Base-by-base conservation (phyloP, 37 sponge, comb jelly and placozoan genomes). In the Ianthella basta region DNA sequence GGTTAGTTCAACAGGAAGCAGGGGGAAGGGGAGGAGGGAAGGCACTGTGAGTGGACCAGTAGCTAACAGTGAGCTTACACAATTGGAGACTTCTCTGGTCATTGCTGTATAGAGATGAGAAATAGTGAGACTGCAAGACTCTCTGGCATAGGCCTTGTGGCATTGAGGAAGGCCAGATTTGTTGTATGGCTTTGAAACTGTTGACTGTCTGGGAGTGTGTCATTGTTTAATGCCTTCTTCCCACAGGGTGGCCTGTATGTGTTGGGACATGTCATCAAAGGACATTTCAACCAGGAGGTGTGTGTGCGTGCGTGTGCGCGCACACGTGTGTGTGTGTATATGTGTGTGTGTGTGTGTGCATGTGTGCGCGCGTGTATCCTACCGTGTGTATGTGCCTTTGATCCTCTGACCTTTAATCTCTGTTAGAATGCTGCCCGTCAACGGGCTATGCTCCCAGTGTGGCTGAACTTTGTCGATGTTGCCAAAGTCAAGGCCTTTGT, bases 401-500 rank as follows among this genome's bases (percentile, higher is more conserved):
- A 44, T 3, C 3, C 50, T 44, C 50, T 44, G 50, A 44, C 50
- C 50, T 44, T 44, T 44, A 8, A 44, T 12, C 63, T 61, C 63
- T 61, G 32, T 29, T 77, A 91, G 92, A 85, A 81, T 64, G 89
- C 91, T 0, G 79, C 55, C 4, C 80, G 79, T 23, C 83, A 91
- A 27, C 72, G 70, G 55, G 67, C 81, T 19, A 84, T 91, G 79
- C 88, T 93, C 55, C 87, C 78, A 41, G 86, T 87, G 0, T 99
- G 99, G 99, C 83, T 99, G 53, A 91, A 92, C 33, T 93, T 99
- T 67, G 94, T 96, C 41, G 92, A 96, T 61, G 66, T 90, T 0
- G 84, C 94, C 10, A 92, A 88, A 55, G 84, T 99, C 50, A 99
- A 99, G 79, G 94, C 97, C 20, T 99, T 99, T 81, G 99, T 96